Conservation (phyloP, 2,113 vertebrate species). For the Arothron firmamentum region DNA sequence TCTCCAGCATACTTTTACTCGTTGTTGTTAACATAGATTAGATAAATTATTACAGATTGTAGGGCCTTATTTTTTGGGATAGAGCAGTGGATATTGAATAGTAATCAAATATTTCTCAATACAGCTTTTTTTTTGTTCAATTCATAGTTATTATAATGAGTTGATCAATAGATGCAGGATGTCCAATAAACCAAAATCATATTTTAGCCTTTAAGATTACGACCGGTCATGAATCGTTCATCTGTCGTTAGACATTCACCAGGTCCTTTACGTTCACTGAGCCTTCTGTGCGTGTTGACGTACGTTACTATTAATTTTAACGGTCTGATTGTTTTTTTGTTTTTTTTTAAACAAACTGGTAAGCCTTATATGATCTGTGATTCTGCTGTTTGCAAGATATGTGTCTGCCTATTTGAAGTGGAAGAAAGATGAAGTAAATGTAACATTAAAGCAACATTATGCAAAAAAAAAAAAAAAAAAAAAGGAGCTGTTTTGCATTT, state of each 20-base stretch:
- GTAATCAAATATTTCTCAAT: constrained; percentile 29
- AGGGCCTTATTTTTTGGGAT: constrained; percentile 43
- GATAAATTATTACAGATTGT: constrained; percentile 31
- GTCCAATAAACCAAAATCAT: constrained; percentile 38
- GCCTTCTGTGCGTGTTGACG: constrained; percentile 23
- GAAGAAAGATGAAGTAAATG: constrained; percentile 14
- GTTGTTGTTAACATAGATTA: constrained; percentile 37
- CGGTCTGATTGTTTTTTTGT: constrained; percentile 2
- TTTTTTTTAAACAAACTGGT: constrained; percentile 45
- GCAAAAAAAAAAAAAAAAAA: background rate
- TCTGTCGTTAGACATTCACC: constrained; percentile 48
- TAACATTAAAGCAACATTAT: constrained; percentile 10
- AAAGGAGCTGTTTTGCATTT: too few relatives aligned
- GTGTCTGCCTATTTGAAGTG: constrained; percentile 6
- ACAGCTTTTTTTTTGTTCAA: constrained; percentile 31
- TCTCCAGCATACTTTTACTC: constrained; percentile 20
- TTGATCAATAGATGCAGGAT: constrained; percentile 21
- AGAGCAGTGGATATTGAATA: constrained; percentile 40
- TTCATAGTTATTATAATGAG: background rate
- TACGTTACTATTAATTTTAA: constrained; percentile 1
- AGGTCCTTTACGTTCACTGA: constrained; percentile 34
- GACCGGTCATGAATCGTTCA: constrained; percentile 45
- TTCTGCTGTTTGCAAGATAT: constrained; percentile 12
- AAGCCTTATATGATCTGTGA: constrained; percentile 55
- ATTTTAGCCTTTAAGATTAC: constrained; percentile 50